These are phyloP conservation scores for Glossophaga mutica DNA, from an alignment of 2,797 vertebrate species.

Conservation along the genomic window DNA sequence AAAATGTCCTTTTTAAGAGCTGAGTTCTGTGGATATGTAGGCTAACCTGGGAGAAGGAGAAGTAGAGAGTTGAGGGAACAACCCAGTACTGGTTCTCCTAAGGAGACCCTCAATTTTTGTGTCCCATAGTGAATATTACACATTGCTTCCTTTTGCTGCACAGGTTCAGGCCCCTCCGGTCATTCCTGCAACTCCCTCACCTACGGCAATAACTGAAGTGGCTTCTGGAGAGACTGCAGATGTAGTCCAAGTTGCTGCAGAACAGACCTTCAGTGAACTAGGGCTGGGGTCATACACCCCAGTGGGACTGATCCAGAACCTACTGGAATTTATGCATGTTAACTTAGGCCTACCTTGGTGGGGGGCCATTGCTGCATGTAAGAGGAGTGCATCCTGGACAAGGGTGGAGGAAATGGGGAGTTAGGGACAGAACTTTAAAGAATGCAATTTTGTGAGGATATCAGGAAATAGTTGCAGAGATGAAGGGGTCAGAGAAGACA, in stretches of 20 bases:
- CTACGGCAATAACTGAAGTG: conserved; percentile 53
- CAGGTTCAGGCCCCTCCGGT: conserved; percentile 62
- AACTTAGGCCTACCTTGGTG: conserved; percentile 92
- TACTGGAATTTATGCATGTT: conserved; percentile 89
- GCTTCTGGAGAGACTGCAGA: conserved; percentile 71
- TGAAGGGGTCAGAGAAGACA: not conserved
- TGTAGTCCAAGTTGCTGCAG: conserved; percentile 79
- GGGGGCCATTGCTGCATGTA: conserved; percentile 91
- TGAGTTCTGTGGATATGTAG: not conserved
- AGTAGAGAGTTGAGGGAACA: not conserved
- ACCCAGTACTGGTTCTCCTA: not conserved
- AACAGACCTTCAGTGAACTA: conserved; percentile 86
- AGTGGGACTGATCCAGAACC: conserved; percentile 89
- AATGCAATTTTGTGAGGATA: not conserved
- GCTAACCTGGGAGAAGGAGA: not conserved
- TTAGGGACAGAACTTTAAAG: not conserved
- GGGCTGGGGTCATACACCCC: conserved; percentile 87
- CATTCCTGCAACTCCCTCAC: conserved; percentile 45
- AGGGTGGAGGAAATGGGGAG: not conserved
- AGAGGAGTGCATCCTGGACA: conserved; percentile 46
- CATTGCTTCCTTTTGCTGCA: not conserved
- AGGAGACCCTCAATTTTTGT: not conserved
- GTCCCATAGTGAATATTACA: not conserved
- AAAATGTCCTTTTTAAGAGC: not conserved
- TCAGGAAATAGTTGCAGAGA: not conserved